Evolutionary conservation across 1,140 invertebrate genomes (phyloP).

Genomic region (Episyrphus balteatus): DNA sequence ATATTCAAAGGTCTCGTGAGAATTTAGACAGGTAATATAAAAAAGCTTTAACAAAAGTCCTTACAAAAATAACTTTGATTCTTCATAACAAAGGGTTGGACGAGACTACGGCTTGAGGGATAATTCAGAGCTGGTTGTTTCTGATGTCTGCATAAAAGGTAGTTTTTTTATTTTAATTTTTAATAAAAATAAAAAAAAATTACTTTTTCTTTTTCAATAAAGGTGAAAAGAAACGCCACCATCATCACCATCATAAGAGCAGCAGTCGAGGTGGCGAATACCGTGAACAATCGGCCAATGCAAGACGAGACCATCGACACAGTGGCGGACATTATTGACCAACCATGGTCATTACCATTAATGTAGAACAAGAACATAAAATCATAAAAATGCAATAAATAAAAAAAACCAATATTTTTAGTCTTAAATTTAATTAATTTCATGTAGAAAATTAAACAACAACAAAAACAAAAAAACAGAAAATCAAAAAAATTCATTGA

Average conservation of each 20-base stretch:
- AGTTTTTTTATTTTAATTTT: conserved; percentile 21
- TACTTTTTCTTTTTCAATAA: conserved; percentile 6
- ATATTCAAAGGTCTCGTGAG: conserved; percentile 36
- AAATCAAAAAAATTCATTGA: background rate
- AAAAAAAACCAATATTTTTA: conserved; percentile 10
- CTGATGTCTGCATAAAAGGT: conserved; percentile 47
- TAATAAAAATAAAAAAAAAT: background rate
- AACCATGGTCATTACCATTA: conserved; percentile 37
- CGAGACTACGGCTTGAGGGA: conserved; percentile 58
- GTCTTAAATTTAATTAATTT: background rate
- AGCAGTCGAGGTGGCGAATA: conserved; percentile 33
- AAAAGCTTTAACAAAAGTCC: background rate
- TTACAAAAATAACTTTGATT: background rate
- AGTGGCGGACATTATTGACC: conserved; percentile 37
- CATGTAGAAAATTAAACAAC: background rate
- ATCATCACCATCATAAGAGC: conserved; percentile 71
- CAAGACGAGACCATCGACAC: conserved; percentile 32
- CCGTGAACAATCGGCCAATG: conserved; percentile 28
- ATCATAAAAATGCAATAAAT: background rate
- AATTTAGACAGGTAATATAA: conserved; percentile 36
- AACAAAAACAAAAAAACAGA: background rate
- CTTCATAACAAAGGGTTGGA: conserved; percentile 16
- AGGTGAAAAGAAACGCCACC: conserved; percentile 63
- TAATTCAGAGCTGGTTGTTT: conserved; percentile 69
- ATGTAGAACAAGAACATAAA: conserved; percentile 24